These are phyloP conservation scores for Mystacornis crossleyi DNA, from an alignment of 2,113 vertebrate species.

Conservation along the genomic window DNA sequence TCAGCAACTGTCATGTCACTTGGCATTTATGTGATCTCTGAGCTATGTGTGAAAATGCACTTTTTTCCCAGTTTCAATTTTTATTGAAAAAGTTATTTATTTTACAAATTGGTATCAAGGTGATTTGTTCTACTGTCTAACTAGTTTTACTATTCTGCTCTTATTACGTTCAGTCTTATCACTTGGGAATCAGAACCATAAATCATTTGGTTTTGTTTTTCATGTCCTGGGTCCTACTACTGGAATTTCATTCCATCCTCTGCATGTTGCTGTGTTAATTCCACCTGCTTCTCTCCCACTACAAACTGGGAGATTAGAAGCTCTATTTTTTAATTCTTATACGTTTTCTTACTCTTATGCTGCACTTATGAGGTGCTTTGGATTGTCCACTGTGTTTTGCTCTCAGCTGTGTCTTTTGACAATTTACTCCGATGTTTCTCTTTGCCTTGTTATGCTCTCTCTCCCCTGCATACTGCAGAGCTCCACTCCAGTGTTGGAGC, in stretches of 20 bases:
- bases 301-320: slow-evolving; percentile 1
- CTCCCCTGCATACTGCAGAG: rapidly evolving
- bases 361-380: neutral
- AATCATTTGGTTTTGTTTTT: slow-evolving; percentile 17
- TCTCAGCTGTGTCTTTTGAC: neutral
- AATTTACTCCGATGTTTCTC: neutral
- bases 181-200: slow-evolving; percentile 44
- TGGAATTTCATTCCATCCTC: slow-evolving; percentile 30
- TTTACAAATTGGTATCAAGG: slow-evolving; percentile 61
- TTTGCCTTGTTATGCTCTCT: neutral
- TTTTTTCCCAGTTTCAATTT: slow-evolving; percentile 65
- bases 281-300: neutral
- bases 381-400: neutral
- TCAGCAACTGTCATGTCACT: slow-evolving; percentile 72
- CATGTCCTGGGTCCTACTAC: neutral
- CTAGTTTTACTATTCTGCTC: slow-evolving; percentile 52
- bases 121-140: slow-evolving; percentile 57
- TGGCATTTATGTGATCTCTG: slow-evolving; percentile 78
- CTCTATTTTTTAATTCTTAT: neutral
- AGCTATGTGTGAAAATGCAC: slow-evolving; percentile 64
- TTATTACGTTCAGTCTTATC: slow-evolving; percentile 36
- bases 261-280: neutral
- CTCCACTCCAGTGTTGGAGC: neutral
- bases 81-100: slow-evolving; percentile 75
- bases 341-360: neutral